Percentiles rank a stretch among this genome's conserved stretches.
Evolutionary conservation across 1,140 invertebrate genomes (phyloP).

Genomic region (Leptinotarsa undecemlineata): DNA sequence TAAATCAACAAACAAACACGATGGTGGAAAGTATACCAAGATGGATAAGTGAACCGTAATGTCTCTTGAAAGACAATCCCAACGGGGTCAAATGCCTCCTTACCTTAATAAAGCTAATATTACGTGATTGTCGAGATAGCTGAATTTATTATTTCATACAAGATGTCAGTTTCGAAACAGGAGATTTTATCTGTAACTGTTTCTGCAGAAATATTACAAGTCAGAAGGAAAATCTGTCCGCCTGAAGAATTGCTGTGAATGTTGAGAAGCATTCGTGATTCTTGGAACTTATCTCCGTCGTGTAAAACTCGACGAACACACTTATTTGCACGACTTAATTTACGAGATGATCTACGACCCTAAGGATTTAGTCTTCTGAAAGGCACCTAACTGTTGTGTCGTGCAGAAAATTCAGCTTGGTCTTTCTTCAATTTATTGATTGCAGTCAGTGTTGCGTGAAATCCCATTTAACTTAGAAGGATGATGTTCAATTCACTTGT

Average conservation of each 20-base stretch:
- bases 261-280: background rate
- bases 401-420: too few species aligned
- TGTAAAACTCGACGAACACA: background rate
- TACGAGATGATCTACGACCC: background rate
- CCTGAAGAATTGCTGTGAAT: slow-evolving; percentile 2
- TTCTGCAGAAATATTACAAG: background rate
- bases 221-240: background rate
- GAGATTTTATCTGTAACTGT: slow-evolving; percentile 6
- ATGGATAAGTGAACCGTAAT: background rate
- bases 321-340: background rate
- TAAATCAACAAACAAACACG: too few species aligned
- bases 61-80: background rate
- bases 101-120: slow-evolving; percentile 1
- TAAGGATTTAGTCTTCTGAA: background rate
- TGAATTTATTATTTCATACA: slow-evolving; percentile 9
- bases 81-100: background rate
- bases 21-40: too few species aligned
- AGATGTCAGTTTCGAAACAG: background rate
- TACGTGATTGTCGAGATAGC: slow-evolving; percentile 5
- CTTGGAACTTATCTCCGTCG: background rate
- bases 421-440: too few species aligned
- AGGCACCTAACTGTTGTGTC: too few species aligned
- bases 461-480: too few species aligned
- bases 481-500: too few species aligned
- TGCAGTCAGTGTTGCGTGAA: too few species aligned